Percentiles rank a stretch among this genome's conserved stretches.
Conservation (phyloP, 2,888 invertebrate species). For the Dryocosmus kuriphilus region DNA sequence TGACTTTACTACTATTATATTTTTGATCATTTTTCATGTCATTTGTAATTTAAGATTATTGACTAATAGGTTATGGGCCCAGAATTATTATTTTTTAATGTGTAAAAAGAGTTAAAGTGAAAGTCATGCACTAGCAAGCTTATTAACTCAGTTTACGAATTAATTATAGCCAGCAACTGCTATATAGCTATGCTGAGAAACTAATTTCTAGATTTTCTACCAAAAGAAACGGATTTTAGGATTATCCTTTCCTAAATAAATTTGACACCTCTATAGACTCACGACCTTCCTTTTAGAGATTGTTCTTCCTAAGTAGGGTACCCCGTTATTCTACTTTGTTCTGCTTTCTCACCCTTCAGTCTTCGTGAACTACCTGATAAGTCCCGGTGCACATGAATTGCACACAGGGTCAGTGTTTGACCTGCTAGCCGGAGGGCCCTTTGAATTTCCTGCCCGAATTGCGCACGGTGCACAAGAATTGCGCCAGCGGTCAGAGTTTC, state of each 20-base stretch:
- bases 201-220: neutral
- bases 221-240: neutral
- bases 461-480: too few species aligned
- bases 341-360: neutral
- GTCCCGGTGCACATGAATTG: too few species aligned
- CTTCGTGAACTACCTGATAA: neutral
- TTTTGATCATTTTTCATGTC: neutral
- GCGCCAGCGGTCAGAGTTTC: too few species aligned
- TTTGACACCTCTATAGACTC: neutral
- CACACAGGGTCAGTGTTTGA: too few species aligned
- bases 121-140: too few species aligned
- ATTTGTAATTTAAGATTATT: neutral
- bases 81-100: too few species aligned
- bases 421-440: too few species aligned
- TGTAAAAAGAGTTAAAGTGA: too few species aligned
- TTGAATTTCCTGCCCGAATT: too few species aligned
- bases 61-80: neutral
- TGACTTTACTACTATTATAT: neutral
- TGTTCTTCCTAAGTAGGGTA: neutral
- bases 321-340: neutral
- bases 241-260: neutral
- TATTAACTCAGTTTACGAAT: too few species aligned
- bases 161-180: too few species aligned
- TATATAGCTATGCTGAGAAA: neutral
- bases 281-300: neutral